phyloP scores from a whole-genome alignment of 2,113 vertebrate species.

The Chaetodon auriga region DNA sequence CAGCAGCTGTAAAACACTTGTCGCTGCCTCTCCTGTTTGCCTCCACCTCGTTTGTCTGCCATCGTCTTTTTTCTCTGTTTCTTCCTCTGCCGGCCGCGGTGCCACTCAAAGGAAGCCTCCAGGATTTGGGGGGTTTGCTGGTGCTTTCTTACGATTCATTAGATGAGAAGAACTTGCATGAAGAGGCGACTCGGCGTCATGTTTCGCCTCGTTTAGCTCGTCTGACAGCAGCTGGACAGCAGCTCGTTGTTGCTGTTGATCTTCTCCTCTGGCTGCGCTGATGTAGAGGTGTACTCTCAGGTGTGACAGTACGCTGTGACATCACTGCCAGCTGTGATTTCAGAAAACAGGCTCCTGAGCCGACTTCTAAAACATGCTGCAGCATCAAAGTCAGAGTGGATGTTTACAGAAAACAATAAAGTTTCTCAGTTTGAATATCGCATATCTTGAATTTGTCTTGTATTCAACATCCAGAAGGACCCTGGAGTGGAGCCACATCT shows the following conservation, averaged over 20 bases:
- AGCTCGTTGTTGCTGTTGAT: no score
- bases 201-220: no score
- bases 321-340: not conserved
- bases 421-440: no score
- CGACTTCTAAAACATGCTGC: no score
- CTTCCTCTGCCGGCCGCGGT: not conserved
- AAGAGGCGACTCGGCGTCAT: no score
- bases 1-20: slow-evolving; percentile 70
- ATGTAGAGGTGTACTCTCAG: not conserved
- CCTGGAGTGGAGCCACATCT: not conserved
- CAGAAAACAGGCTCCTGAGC: no score
- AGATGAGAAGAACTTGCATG: no score
- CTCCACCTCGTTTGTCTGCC: slow-evolving; percentile 55
- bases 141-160: not conserved
- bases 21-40: slow-evolving; percentile 53
- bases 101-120: not conserved
- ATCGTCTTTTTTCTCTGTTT: not conserved
- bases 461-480: not conserved
- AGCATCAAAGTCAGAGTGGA: no score
- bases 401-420: no score
- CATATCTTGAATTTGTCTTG: no score
- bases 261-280: not conserved
- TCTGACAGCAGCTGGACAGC: no score
- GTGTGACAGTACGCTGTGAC: not conserved
- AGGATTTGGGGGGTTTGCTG: not conserved